These are phyloP conservation scores for Trachops cirrhosus DNA, from an alignment of 2,797 vertebrate species.

Conservation along the genomic window DNA sequence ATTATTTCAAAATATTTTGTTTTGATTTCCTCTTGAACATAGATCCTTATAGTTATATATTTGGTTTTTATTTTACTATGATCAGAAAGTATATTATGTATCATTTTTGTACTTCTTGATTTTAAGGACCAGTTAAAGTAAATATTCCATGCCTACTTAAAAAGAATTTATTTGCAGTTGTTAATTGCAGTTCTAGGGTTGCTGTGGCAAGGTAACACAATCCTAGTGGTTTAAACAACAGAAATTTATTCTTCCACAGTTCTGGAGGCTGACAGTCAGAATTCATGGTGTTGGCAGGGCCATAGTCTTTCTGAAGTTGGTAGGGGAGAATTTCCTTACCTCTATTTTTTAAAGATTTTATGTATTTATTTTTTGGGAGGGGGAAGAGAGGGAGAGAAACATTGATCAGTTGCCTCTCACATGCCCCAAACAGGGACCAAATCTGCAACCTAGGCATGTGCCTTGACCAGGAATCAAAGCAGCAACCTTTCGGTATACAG, in stretches of 20 bases:
- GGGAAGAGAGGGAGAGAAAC: too few species aligned
- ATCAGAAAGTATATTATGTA: not conserved
- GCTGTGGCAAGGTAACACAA: not conserved
- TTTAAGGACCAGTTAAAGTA: not conserved
- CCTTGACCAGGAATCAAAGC: too few species aligned
- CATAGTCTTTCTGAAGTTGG: not conserved
- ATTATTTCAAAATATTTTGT: not conserved
- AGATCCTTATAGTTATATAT: not conserved
- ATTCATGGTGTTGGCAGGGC: not conserved
- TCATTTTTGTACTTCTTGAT: not conserved
- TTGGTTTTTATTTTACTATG: not conserved
- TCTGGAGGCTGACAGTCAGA: not conserved
- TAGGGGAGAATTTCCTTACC: not conserved
- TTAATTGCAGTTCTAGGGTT: not conserved
- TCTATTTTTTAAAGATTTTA: not conserved
- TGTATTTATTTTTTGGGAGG: too few species aligned
- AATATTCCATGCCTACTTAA: not conserved
- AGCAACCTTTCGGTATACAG: too few species aligned
- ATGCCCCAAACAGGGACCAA: too few species aligned
- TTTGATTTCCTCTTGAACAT: not conserved
- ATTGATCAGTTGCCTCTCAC: too few species aligned
- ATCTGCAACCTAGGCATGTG: too few species aligned
- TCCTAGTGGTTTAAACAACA: not conserved
- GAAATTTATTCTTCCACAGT: not conserved
- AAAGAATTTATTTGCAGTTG: not conserved